A percentile compares a stretch with the other conserved stretches of the same genome.
phyloP scores from a whole-genome alignment of 2,888 invertebrate genomes.

The Rosalia funebris region DNA sequence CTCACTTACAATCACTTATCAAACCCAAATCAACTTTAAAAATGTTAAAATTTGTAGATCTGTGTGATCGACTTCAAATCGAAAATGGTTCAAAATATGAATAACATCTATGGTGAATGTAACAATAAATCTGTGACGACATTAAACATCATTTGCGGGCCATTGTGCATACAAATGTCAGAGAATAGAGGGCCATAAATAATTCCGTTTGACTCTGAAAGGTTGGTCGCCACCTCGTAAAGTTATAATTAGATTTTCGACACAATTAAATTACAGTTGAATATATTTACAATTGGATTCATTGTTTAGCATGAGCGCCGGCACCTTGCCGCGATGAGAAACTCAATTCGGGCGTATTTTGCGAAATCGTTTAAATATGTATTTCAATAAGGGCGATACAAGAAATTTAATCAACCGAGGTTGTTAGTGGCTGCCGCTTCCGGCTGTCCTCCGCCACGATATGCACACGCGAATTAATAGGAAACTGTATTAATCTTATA shows the following conservation, averaged over 20 bases:
- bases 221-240: slow-evolving; percentile 46
- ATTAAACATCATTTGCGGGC: slow-evolving; percentile 6
- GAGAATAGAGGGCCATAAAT: slow-evolving; percentile 38
- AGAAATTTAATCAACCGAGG: slow-evolving; percentile 41
- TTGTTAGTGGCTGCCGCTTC: slow-evolving; percentile 27
- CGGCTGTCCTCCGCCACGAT: neutral
- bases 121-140: slow-evolving; percentile 11
- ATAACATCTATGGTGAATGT: neutral
- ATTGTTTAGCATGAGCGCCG: slow-evolving; percentile 37
- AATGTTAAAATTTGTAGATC: too few species aligned
- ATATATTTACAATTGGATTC: slow-evolving; percentile 43
- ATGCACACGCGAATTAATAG: slow-evolving; percentile 28
- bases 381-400: slow-evolving; percentile 26
- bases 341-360: slow-evolving; percentile 19
- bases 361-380: slow-evolving; percentile 28
- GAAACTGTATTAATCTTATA: too few species aligned
- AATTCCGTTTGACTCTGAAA: slow-evolving; percentile 35
- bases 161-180: slow-evolving; percentile 24
- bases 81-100: neutral
- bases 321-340: slow-evolving; percentile 17
- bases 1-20: too few species aligned
- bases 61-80: too few species aligned
- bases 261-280: slow-evolving; percentile 48
- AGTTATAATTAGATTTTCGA: slow-evolving; percentile 52
- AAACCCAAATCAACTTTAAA: too few species aligned